Percentiles rank a stretch among this genome's conserved stretches.
Conservation (phyloP, 2,888 invertebrate genomes). For the Epsilonema sp. region DNA sequence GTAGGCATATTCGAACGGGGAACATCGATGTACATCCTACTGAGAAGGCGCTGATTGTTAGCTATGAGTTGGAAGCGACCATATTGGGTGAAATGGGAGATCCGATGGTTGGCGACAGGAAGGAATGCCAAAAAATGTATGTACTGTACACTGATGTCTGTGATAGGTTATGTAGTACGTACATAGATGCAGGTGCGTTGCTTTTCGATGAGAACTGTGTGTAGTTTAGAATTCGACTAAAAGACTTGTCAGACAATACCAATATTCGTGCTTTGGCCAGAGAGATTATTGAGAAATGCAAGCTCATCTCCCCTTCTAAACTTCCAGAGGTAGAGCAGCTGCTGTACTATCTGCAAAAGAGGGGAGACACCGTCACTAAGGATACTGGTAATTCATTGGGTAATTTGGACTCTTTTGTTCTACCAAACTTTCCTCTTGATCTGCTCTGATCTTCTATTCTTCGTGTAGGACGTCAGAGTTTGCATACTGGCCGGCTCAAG, state of each 20-base stretch:
- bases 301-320: slow-evolving; percentile 59
- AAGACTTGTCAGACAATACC: slow-evolving; percentile 54
- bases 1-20: slow-evolving; percentile 39
- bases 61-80: slow-evolving; percentile 66
- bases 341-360: slow-evolving; percentile 61
- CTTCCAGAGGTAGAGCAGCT: slow-evolving; percentile 64
- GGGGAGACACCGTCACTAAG: slow-evolving; percentile 30
- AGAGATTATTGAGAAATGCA: slow-evolving; percentile 65
- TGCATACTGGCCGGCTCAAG: too few relatives aligned
- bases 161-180: too few relatives aligned
- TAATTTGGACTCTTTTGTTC: too few relatives aligned
- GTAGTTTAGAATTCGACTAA: slow-evolving; percentile 53
- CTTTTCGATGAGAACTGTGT: too few relatives aligned
- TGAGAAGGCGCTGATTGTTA: slow-evolving; percentile 61
- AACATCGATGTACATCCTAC: slow-evolving; percentile 69
- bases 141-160: too few relatives aligned
- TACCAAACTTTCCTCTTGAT: too few relatives aligned
- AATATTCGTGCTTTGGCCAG: slow-evolving; percentile 56
- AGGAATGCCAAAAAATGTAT: slow-evolving; percentile 55
- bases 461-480: too few relatives aligned
- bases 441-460: too few relatives aligned
- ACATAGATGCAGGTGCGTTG: too few relatives aligned
- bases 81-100: slow-evolving; percentile 57
- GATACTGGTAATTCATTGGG: too few relatives aligned
- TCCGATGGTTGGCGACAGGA: slow-evolving; percentile 58